Percentiles rank a stretch among this genome's conserved stretches.
These are phyloP conservation scores for Molossus molossus DNA, from an alignment of 2,797 vertebrate species.

Conservation along the genomic window DNA sequence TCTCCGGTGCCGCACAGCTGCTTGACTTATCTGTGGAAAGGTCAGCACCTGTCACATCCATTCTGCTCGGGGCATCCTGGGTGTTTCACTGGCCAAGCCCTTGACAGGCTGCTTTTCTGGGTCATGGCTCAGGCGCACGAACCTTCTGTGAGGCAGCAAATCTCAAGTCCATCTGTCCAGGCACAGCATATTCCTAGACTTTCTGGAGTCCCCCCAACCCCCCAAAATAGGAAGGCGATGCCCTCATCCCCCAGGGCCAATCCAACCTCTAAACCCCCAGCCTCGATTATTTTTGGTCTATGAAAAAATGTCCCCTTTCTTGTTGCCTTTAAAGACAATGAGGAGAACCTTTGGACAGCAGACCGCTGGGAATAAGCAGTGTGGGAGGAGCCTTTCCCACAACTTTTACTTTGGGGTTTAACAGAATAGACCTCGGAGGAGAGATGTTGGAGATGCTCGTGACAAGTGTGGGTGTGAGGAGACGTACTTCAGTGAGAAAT, in stretches of 20 bases:
- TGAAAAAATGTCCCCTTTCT: neutral
- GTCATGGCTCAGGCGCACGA: neutral
- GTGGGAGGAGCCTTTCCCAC: neutral
- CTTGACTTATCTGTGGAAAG: neutral
- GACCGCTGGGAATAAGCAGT: neutral
- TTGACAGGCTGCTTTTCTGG: neutral
- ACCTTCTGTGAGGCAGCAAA: no score
- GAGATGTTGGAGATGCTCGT: neutral
- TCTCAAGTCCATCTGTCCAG: neutral
- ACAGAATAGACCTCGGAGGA: neutral
- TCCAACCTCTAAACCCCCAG: neutral
- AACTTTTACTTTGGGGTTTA: neutral
- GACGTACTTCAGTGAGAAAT: conserved; percentile 42
- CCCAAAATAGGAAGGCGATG: accelerated
- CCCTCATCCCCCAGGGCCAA: no score
- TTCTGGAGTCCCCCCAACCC: neutral
- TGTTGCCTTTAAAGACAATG: neutral
- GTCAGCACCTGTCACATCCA: neutral
- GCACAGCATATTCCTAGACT: accelerated
- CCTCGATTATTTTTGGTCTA: neutral
- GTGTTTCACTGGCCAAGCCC: neutral
- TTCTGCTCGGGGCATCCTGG: neutral
- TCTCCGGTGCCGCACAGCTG: neutral
- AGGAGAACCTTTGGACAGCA: neutral
- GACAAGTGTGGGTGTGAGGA: neutral